phyloP scores from a whole-genome alignment of 2,113 vertebrate species.

The Tiliqua scincoides region DNA sequence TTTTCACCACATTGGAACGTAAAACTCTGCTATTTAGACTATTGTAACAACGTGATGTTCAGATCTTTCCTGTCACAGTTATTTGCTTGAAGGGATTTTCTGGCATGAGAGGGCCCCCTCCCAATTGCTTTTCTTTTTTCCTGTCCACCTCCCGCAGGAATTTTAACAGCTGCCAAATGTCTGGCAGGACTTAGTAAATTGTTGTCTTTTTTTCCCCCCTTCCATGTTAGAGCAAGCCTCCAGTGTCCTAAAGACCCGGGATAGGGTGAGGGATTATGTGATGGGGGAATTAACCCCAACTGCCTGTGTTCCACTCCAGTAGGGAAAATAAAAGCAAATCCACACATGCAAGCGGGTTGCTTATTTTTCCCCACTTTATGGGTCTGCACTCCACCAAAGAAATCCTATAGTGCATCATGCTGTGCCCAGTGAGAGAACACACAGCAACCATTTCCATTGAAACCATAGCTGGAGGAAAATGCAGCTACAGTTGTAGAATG shows the following conservation, averaged over 20 bases:
- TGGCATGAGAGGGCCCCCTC: constrained; percentile 29
- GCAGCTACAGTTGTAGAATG: neutral
- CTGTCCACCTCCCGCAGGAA: constrained; percentile 22
- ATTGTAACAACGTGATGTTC: neutral
- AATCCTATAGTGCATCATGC: neutral
- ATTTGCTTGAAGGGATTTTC: constrained; percentile 53
- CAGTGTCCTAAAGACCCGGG: constrained; percentile 25
- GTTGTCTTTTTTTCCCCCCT: constrained; percentile 33
- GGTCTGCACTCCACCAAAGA: neutral
- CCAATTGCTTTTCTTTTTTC: constrained; percentile 44
- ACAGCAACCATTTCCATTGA: neutral
- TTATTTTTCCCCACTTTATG: neutral
- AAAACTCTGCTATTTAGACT: constrained; percentile 22
- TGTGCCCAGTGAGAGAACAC: neutral
- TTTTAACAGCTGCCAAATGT: constrained; percentile 72
- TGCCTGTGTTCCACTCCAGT: neutral
- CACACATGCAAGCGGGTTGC: too few species aligned
- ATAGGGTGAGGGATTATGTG: neutral
- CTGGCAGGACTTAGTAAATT: constrained; percentile 66
- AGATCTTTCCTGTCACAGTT: neutral
- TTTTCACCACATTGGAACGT: neutral
- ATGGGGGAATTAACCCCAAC: neutral
- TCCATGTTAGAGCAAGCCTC: constrained; percentile 36
- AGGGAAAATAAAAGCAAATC: neutral
- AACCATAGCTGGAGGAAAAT: neutral